A percentile compares a stretch with the other conserved stretches of the same genome.
phyloP scores from a whole-genome alignment of 2,888 invertebrate species.

The Tipula lateralis region DNA sequence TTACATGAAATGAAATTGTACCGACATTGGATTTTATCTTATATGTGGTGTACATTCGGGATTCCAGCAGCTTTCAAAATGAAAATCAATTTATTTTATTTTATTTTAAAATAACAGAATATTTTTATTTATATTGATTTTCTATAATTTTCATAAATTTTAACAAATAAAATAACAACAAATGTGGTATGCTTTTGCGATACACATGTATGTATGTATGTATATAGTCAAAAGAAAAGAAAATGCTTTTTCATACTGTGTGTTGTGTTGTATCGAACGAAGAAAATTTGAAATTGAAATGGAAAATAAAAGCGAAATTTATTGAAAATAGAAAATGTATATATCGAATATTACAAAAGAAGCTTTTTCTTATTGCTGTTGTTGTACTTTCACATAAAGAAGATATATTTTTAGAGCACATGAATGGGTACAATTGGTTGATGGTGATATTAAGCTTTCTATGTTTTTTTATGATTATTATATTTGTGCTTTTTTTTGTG shows the following conservation, averaged over 20 bases:
- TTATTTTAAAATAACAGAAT: not conserved
- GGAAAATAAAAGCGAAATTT: conserved; percentile 19
- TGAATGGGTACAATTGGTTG: conserved; percentile 19
- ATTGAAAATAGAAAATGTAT: not conserved
- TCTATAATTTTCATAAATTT: conserved; percentile 11
- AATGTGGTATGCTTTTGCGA: not conserved
- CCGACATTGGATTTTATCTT: not conserved
- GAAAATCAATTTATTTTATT: conserved; percentile 13
- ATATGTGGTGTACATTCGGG: not conserved
- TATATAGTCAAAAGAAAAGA: not conserved
- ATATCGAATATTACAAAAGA: not conserved
- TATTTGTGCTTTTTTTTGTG: not conserved
- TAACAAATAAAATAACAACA: conserved; percentile 6
- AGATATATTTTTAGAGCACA: conserved; percentile 19
- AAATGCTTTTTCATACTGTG: not conserved
- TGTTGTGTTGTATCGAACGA: not conserved
- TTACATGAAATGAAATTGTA: not conserved
- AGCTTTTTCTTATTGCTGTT: not conserved
- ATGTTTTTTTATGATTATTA: not conserved
- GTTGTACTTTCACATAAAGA: not conserved
- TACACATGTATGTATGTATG: not conserved
- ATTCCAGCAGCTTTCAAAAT: no score
- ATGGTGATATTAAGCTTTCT: not conserved
- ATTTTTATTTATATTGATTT: not conserved
- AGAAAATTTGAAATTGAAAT: not conserved